phyloP scores from a whole-genome alignment of 2,113 vertebrate species.

The Austrofundulus limnaeus region DNA sequence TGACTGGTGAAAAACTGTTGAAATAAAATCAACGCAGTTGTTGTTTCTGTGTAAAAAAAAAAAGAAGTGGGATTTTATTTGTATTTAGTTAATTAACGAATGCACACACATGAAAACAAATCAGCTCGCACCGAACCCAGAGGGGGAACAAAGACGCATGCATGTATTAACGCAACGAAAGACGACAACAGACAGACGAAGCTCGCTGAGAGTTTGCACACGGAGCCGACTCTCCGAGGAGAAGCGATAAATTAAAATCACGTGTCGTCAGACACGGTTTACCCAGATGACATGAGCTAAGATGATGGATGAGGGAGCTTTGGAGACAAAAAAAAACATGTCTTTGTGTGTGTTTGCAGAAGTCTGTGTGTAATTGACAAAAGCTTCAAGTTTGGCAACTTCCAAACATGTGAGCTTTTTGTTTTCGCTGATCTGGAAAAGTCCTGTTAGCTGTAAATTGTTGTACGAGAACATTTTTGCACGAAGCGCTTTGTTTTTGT shows the following conservation, averaged over 20 bases:
- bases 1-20: conserved; percentile 1
- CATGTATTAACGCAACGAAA: conserved; percentile 1
- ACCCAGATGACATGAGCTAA: conserved; percentile 70
- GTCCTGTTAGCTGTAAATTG: background rate
- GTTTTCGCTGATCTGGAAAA: conserved; percentile 21
- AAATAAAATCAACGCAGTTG: too few relatives aligned
- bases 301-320: conserved; percentile 74
- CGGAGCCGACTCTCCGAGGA: conserved; percentile 21
- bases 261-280: conserved; percentile 65
- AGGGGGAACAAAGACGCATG: background rate
- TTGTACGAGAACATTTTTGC: too few relatives aligned
- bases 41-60: background rate
- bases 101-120: background rate
- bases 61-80: too few relatives aligned
- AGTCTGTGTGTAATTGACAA: conserved; percentile 23
- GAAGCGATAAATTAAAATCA: conserved; percentile 63
- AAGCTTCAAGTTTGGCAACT: conserved; percentile 21
- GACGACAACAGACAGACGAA: conserved; percentile 8
- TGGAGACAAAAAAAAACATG: conserved; percentile 47
- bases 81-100: background rate
- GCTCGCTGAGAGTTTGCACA: conserved; percentile 9
- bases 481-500: too few relatives aligned
- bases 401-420: conserved; percentile 40
- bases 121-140: background rate
- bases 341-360: conserved; percentile 33